Evolutionary conservation across 2,888 invertebrate genomes (phyloP), one percentile per base, ranked within the genome.

Genomic region (Ptychoptera contaminata): DNA sequence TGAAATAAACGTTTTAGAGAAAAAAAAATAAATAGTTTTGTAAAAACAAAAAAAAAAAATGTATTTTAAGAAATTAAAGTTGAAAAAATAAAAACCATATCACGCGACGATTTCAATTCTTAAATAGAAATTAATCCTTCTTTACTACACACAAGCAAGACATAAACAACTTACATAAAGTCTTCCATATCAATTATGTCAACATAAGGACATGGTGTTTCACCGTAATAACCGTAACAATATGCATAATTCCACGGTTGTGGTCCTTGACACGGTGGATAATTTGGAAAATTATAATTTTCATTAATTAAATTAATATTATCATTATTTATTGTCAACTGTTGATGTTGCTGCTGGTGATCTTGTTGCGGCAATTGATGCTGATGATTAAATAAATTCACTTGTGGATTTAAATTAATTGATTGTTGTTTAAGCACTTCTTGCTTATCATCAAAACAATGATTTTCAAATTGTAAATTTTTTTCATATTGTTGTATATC

Each of bases 171-270:
- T 80, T 65, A 81, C 81, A 81, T 79, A 62, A 81, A 80, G 65
- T 81, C 81, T 61, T 81, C 81, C 53, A 81, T 73, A 61, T 81
- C 81, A 43, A 77, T 73, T 49, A 76, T 68, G 51, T 71, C 69
- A 1, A 77, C 73, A 55, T 74, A 80, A 54, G 77, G 79, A 50
- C 81, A 81, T 1, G 79, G 69, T 53, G 75, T 74, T 23, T 60
- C 56, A 40, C 60, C 60, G 48, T 72, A 73, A 51, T 77, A 76
- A 55, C 78, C 76, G 54, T 72, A 79, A 56, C 80, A 81, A 56
- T 70, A 71, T 40, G 67, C 70, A 56, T 80, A 80, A 54, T 76
- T 71, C 76, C 77, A 81, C 42, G 72, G 67, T 36, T 60, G 59
- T 57, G 56, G 58, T 11, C 62, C 61, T 44, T 63, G 64, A 51